Evolutionary conservation across 2,113 vertebrate genomes (phyloP).

Genomic region (Notarius lentiginosus): DNA sequence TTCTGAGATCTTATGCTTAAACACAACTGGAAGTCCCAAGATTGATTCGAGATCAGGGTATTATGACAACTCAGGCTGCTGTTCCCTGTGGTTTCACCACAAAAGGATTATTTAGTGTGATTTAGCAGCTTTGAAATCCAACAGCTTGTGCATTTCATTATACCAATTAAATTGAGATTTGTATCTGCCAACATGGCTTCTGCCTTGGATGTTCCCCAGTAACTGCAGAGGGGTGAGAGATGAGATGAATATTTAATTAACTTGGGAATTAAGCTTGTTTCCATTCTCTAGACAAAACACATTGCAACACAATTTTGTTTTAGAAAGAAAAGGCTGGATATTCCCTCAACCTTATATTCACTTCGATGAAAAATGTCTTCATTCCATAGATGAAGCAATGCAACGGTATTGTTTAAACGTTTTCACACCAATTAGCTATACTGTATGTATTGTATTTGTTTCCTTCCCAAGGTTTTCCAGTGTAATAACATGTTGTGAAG

Average conservation of each 20-base stretch:
- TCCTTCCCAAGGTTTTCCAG: neutral
- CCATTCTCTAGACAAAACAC: neutral
- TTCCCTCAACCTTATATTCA: neutral
- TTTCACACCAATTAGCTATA: neutral
- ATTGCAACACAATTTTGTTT: neutral
- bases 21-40: neutral
- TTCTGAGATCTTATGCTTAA: neutral
- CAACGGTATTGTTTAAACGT: neutral
- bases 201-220: neutral
- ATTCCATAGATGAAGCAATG: neutral
- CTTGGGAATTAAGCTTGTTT: slow-evolving; percentile 9
- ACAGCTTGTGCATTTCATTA: slow-evolving; percentile 70
- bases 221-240: slow-evolving; percentile 13
- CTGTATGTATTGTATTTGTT: neutral
- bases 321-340: neutral
- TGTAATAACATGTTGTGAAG: neutral
- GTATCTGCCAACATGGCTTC: slow-evolving; percentile 24
- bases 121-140: slow-evolving; percentile 62
- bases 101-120: slow-evolving; percentile 58
- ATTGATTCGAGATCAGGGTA: neutral
- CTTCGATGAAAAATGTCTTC: neutral
- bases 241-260: slow-evolving; percentile 16
- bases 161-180: slow-evolving; percentile 52
- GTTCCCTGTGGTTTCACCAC: slow-evolving; percentile 56
- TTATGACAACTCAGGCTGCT: slow-evolving; percentile 31